Evolutionary conservation across 1,140 invertebrate species (phyloP), one percentile per base, ranked within the genome.

Genomic region (Leucophenga varia): DNA sequence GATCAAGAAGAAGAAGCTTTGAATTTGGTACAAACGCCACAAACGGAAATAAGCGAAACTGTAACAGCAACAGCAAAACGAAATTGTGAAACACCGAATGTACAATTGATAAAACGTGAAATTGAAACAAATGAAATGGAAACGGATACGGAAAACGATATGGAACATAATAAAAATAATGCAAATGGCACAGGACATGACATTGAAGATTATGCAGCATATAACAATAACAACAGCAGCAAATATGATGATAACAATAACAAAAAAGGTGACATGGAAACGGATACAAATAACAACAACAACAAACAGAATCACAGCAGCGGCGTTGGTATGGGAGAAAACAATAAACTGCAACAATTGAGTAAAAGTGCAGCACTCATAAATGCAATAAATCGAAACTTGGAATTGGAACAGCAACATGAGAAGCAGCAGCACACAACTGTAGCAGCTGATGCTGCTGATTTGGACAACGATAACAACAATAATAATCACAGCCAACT

Each of bases 211-310:
- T 32, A 55, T 21, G 32, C 49, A 6, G 46, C 38, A 18, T 61
- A 55, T 18, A 57, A 65, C 32, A 55, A 35, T 8, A 6, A 13
- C 5, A 6, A 13, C 5, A 13, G 16, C 16, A 13, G 52, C 14
- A 67, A 68, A 40, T 68, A 68, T 35, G 68, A 71, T 12, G 61
- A 71, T 47, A 72, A 71, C 38, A 72, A 71, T 38, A 64, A 71
- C 30, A 64, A 64, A 16, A 55, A 54, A 44, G 54, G 56, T 42
- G 20, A 34, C 16, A 55, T 61, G 53, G 61, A 72, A 43, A 71
- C 52, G 22, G 60, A 72, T 28, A 59, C 60, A 35, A 72, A 71
- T 43, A 71, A 68, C 52, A 72, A 71, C 60, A 71, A 70, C 47
- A 70, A 55, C 61, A 58, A 55, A 32, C 46, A 39, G 34, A 47